Conservation (phyloP, 2,797 vertebrate species). For the Tenualosa ilisha region DNA sequence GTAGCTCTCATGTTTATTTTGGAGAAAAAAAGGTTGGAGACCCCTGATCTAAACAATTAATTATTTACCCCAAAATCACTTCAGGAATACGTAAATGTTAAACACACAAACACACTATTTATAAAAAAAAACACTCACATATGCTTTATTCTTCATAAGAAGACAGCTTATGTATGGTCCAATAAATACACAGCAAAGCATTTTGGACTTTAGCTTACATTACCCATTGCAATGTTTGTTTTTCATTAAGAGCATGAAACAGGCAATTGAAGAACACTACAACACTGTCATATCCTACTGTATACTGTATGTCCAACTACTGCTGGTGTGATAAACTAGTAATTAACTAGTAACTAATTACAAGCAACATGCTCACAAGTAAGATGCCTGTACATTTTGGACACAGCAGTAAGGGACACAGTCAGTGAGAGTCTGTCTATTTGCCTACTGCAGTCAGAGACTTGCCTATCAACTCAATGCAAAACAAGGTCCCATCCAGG, state of each 20-base stretch:
- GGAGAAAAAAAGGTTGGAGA: no score
- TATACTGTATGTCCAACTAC: neutral
- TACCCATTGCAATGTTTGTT: no score
- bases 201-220: neutral
- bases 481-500: neutral
- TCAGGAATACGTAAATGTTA: neutral
- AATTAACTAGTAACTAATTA: neutral
- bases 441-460: neutral
- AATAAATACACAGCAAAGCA: slow-evolving; percentile 17
- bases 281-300: neutral
- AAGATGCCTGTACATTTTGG: neutral
- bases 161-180: neutral
- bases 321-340: neutral
- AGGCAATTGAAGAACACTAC: neutral
- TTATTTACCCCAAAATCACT: no score
- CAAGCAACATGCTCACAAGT: neutral
- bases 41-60: no score
- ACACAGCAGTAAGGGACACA: neutral
- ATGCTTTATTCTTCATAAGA: neutral
- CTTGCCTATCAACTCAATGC: neutral
- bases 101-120: neutral
- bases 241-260: neutral
- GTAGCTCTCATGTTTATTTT: no score
- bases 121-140: neutral
- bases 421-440: neutral